Evolutionary conservation across 2,888 invertebrate genomes (phyloP), one percentile per base, ranked within the genome.

Genomic region (Dryadula phaetusa): DNA sequence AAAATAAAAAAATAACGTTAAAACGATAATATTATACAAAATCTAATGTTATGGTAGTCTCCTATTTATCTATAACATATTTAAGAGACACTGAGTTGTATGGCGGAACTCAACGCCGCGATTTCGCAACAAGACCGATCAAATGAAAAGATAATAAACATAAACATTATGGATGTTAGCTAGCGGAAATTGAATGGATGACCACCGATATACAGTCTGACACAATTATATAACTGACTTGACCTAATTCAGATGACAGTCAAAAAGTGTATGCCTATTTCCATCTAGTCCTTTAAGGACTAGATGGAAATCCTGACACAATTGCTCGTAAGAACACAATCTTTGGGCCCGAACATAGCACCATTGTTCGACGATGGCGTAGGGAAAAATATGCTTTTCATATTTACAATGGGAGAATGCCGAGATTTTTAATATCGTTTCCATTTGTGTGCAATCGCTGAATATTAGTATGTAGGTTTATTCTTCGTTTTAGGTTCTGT

Each of bases 241-340:
- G 25, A 53, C 63, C 53, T 25, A 40, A 25, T 64, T 64, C 34
- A 3, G 12, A 34, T 25, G 4, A 47, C 18, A 62, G 34, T 22
- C 22, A 37, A 56, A 37, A 46, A 22, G 32, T 56, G 25, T 25
- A 52, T 25, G 37, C 8, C 18, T 20, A 14, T 46, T n/a, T 56
- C 18, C 79, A 80, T 84, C 78, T 83, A 82, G 83, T 84, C 82
- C 72, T 74, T 71, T n/a, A n/a, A n/a, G n/a, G n/a, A n/a, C n/a
- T n/a, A n/a, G n/a, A n/a, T n/a, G n/a, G n/a, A 80, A 81, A 83
- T 82, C 79, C 79, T 75, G 74, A 74, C 80, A 87, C 87, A 87
- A 87, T 87, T 80, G 83, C 73, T 76, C 68, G 82, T 82, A 85
- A 86, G 86, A 85, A 86, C 84, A 86, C 84, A 87, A 85, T 87